These are phyloP conservation scores for Agrochola lychnidis DNA, from an alignment of 2,888 invertebrate genomes.

Conservation along the genomic window DNA sequence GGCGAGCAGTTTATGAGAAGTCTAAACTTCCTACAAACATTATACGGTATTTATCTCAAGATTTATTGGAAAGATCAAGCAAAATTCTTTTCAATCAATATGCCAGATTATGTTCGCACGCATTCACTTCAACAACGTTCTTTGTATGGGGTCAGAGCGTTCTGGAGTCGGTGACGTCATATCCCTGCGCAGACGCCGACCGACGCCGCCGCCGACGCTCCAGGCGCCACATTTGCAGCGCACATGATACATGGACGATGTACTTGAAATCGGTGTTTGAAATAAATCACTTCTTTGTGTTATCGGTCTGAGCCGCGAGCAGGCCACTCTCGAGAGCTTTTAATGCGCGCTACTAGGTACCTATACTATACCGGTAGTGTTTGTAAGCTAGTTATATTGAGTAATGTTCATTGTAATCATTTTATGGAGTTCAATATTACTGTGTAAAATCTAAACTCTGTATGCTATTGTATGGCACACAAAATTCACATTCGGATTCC, in stretches of 20 bases:
- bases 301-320: slow-evolving; percentile 74
- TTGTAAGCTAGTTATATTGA: slow-evolving; percentile 45
- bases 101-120: slow-evolving; percentile 43
- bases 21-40: neutral
- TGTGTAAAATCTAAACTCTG: neutral
- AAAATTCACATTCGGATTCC: neutral
- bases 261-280: slow-evolving; percentile 77
- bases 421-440: slow-evolving; percentile 19
- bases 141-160: slow-evolving; percentile 69
- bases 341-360: slow-evolving; percentile 62
- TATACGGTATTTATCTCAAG: neutral
- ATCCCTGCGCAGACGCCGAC: slow-evolving; percentile 78
- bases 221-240: slow-evolving; percentile 87
- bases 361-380: slow-evolving; percentile 47
- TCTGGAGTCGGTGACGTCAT: slow-evolving; percentile 79
- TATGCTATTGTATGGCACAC: slow-evolving; percentile 4
- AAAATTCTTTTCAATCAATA: slow-evolving; percentile 22
- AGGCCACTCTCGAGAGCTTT: slow-evolving; percentile 77
- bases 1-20: neutral
- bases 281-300: slow-evolving; percentile 84
- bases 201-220: slow-evolving; percentile 70
- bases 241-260: slow-evolving; percentile 84
- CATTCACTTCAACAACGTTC: slow-evolving; percentile 65
- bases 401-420: slow-evolving; percentile 38
- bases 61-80: slow-evolving; percentile 12